Evolutionary conservation across 2,888 invertebrate species (phyloP), one percentile per base, ranked within the genome.

Genomic region (Lasioglossum calceatum): DNA sequence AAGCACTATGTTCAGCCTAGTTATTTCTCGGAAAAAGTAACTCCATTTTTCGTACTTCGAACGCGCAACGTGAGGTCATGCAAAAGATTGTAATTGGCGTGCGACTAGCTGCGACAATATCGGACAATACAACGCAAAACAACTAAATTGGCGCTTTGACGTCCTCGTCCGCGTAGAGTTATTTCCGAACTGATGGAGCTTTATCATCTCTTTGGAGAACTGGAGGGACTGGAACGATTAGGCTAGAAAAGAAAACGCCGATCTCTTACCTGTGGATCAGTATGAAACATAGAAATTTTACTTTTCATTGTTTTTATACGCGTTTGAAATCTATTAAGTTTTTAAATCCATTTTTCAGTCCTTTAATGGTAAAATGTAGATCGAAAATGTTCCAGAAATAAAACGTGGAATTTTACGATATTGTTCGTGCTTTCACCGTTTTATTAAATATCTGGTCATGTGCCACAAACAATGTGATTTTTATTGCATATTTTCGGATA

Each of bases 31-130:
- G 8, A 19, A 39, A 67, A 36, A 19, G 36, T 39, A 7, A 19
- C 8, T 36, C 67, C 8, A 36, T 67, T 73, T 61, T 47, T 23
- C 12, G 44, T n/a, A 39, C 0, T 23, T 12, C 14, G 19, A 5
- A 23, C 32, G 42, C 23, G 42, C 4, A 42, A 23, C 42, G 42
- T 50, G 64, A 50, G 64, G 50, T 32, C 42, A 27, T 19, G 44
- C n/a, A 70, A 44, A 67, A 73, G 58, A 58, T 79, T 50, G 27
- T 64, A 64, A 77, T 82, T 84, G 72, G 19, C 50, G 23, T 16
- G 64, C 19, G n/a, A 27, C 61, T 74, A 39, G 16, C 23, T 72
- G 42, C 19, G 4, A 58, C 32, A 2, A 32, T 16, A 27, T 70
- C 27, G 14, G 8, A 12, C 36, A 36, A 64, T 19, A 39, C 54